These are phyloP conservation scores for Unio pictorum DNA, from an alignment of 2,888 invertebrate genomes.

Conservation along the genomic window DNA sequence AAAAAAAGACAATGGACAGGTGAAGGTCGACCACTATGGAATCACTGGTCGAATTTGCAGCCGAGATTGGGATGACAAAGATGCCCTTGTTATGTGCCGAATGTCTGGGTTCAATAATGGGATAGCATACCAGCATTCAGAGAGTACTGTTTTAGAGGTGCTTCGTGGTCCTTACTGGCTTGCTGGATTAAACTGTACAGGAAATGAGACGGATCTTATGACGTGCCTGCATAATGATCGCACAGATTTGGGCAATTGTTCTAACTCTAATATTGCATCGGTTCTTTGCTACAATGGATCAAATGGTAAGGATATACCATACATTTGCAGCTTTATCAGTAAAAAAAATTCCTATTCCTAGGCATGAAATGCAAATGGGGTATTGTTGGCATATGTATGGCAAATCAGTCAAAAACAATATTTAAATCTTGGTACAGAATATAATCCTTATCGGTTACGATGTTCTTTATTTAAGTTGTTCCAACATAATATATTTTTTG, in stretches of 20 bases:
- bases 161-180: conserved; percentile 55
- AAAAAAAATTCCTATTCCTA: neutral
- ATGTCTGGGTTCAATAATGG: conserved; percentile 42
- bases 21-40: conserved; percentile 58
- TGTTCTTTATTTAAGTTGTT: no score
- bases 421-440: no score
- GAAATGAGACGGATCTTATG: conserved; percentile 44
- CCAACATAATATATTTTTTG: no score
- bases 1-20: conserved; percentile 31
- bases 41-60: conserved; percentile 72
- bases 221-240: conserved; percentile 49
- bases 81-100: conserved; percentile 57
- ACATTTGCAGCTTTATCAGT: neutral
- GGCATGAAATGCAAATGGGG: no score
- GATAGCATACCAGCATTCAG: conserved; percentile 44
- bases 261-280: conserved; percentile 48
- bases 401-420: no score
- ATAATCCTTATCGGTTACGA: no score
- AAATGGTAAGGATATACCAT: conserved; percentile 21
- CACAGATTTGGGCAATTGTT: conserved; percentile 53
- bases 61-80: conserved; percentile 51
- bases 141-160: conserved; percentile 21
- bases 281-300: conserved; percentile 56
- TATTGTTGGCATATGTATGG: no score
- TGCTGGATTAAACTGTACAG: conserved; percentile 57